phyloP scores from a whole-genome alignment of 2,888 invertebrate species.

The Uloborus plumipes region DNA sequence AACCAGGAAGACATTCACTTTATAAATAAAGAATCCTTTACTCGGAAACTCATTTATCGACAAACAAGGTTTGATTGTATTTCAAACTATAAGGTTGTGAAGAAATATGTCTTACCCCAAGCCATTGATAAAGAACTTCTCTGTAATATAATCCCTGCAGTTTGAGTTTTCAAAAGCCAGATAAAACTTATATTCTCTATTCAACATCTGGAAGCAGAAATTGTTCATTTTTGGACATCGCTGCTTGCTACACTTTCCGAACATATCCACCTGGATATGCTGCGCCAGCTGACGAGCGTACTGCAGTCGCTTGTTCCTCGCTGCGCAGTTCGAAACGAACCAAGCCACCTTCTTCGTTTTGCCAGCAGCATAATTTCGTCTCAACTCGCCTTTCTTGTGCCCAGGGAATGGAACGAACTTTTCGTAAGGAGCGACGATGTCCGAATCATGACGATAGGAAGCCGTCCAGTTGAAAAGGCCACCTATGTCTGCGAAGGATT shows the following conservation, averaged over 20 bases:
- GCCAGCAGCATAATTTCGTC: constrained; percentile 66
- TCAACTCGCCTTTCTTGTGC: neutral
- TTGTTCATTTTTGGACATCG: constrained; percentile 82
- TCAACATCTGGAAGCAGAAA: constrained; percentile 89
- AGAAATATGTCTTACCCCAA: constrained; percentile 77
- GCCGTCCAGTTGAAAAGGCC: constrained; percentile 96
- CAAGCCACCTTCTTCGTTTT: constrained; percentile 83
- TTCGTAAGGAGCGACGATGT: constrained; percentile 96
- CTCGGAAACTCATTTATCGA: too few relatives aligned
- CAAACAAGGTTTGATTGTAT: too few relatives aligned
- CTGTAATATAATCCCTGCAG: constrained; percentile 94
- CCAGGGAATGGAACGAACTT: constrained; percentile 85
- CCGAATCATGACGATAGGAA: constrained; percentile 93
- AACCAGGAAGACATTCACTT: too few relatives aligned
- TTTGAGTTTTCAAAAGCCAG: constrained; percentile 97
- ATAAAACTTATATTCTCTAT: constrained; percentile 95
- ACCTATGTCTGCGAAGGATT: constrained; percentile 80
- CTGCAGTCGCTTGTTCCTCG: constrained; percentile 88
- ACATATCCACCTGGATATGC: constrained; percentile 90
- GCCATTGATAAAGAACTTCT: constrained; percentile 96
- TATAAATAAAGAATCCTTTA: too few relatives aligned
- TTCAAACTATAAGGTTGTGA: constrained; percentile 78
- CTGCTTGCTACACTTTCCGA: constrained; percentile 89
- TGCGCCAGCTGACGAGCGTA: constrained; percentile 89
- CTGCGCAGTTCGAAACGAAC: constrained; percentile 98